Percentiles rank a stretch among this genome's conserved stretches.
These are phyloP conservation scores for Bhutanitis thaidina DNA, from an alignment of 2,888 invertebrate genomes.

Conservation along the genomic window DNA sequence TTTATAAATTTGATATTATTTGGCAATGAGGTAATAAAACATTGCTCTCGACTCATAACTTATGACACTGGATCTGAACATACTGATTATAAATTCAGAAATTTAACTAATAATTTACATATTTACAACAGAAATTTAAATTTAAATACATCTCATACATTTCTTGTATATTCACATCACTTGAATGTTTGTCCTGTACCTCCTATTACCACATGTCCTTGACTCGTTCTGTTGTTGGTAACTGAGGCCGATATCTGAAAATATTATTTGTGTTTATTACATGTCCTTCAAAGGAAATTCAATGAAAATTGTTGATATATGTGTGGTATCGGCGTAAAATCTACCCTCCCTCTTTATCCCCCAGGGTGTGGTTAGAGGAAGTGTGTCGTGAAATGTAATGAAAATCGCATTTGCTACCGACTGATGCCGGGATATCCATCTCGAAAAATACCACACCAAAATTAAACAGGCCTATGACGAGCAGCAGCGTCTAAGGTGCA, in stretches of 20 bases:
- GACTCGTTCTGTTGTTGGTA: conserved; percentile 71
- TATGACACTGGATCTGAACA: conserved; percentile 64
- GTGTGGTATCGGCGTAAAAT: too few species aligned
- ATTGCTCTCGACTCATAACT: conserved; percentile 32
- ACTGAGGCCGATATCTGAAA: conserved; percentile 70
- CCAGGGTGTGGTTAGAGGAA: too few species aligned
- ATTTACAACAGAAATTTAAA: conserved; percentile 52
- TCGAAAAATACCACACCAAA: too few species aligned
- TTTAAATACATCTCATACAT: conserved; percentile 24
- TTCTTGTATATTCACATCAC: conserved; percentile 1
- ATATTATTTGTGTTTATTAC: background rate
- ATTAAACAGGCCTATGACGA: too few species aligned
- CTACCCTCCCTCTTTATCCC: too few species aligned
- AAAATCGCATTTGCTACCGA: too few species aligned
- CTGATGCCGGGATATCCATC: too few species aligned
- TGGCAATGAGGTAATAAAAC: conserved; percentile 28
- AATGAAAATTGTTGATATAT: too few species aligned
- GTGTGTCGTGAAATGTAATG: too few species aligned
- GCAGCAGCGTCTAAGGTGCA: too few species aligned
- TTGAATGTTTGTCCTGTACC: conserved; percentile 3
- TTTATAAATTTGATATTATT: conserved; percentile 13
- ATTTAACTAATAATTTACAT: conserved; percentile 49
- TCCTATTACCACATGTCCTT: conserved; percentile 78
- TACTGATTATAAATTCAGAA: conserved; percentile 39
- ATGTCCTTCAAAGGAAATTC: too few species aligned